Conservation (phyloP, 2,888 invertebrate species). For the Mesochorus sp. region DNA sequence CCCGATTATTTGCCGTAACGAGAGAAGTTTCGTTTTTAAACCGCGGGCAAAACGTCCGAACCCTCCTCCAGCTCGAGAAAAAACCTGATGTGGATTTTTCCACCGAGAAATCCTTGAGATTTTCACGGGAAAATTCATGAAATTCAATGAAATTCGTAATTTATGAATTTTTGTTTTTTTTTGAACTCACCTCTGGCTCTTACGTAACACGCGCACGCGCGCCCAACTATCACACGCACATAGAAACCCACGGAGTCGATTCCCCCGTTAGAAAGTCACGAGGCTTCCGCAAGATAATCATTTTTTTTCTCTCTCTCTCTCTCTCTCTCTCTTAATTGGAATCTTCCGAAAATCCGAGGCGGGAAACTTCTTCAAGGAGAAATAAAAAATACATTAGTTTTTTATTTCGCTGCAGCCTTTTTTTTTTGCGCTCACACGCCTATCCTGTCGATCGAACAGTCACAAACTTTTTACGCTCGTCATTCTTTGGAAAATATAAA, state of each 20-base stretch:
- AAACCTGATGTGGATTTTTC: not conserved
- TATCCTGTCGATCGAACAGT: no score
- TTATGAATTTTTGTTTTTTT: conserved; percentile 38
- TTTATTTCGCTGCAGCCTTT: no score
- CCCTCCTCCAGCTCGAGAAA: conserved; percentile 10
- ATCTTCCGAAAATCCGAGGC: not conserved
- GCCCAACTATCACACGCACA: no score
- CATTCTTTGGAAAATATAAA: no score
- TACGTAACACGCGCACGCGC: conserved; percentile 55
- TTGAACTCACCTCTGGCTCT: conserved; percentile 59
- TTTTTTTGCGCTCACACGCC: no score
- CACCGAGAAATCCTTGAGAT: not conserved
- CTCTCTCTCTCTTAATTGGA: not conserved
- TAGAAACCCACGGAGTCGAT: no score
- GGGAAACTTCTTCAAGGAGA: not conserved
- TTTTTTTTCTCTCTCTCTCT: conserved; percentile 11
- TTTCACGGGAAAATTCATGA: conserved; percentile 40
- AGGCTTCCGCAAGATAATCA: conserved; percentile 21
- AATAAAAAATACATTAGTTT: conserved; percentile 50
- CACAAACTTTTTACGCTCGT: no score
- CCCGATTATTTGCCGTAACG: not conserved
- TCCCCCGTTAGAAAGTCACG: conserved; percentile 57
- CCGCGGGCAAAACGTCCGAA: not conserved
- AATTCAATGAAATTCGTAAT: not conserved
- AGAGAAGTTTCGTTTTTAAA: conserved; percentile 18